Evolutionary conservation across 2,888 invertebrate species (phyloP).

Genomic region (Emesis furor): DNA sequence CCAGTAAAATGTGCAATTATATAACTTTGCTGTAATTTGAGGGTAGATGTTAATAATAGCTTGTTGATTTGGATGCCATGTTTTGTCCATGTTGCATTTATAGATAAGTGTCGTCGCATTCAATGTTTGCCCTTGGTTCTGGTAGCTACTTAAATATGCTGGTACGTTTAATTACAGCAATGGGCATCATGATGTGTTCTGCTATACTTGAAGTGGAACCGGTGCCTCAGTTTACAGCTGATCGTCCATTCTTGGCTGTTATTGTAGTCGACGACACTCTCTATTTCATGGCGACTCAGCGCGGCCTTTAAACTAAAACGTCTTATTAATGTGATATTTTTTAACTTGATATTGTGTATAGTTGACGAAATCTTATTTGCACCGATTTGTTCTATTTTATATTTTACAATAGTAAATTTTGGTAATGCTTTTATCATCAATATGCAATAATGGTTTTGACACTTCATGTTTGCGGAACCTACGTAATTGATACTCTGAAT

Average conservation of each 20-base stretch:
- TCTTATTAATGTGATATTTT: no score
- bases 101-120: background rate
- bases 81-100: constrained; percentile 18
- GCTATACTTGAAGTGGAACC: constrained; percentile 79
- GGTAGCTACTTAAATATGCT: constrained; percentile 23
- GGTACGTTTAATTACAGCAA: constrained; percentile 80
- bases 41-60: background rate
- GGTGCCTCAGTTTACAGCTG: constrained; percentile 81
- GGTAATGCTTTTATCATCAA: no score
- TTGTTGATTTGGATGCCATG: constrained; percentile 21
- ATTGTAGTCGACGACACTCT: constrained; percentile 78
- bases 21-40: background rate
- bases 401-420: no score
- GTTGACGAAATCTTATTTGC: background rate
- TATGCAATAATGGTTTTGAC: no score
- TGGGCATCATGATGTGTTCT: constrained; percentile 79
- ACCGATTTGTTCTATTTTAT: background rate
- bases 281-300: constrained; percentile 81
- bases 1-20: background rate
- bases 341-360: background rate
- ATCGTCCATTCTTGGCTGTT: constrained; percentile 83
- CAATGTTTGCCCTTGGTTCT: background rate
- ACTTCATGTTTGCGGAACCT: no score
- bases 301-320: constrained; percentile 69
- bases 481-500: no score